Evolutionary conservation across 2,888 invertebrate species (phyloP), one percentile per base, ranked within the genome.

Genomic region (Atrina japonica): DNA sequence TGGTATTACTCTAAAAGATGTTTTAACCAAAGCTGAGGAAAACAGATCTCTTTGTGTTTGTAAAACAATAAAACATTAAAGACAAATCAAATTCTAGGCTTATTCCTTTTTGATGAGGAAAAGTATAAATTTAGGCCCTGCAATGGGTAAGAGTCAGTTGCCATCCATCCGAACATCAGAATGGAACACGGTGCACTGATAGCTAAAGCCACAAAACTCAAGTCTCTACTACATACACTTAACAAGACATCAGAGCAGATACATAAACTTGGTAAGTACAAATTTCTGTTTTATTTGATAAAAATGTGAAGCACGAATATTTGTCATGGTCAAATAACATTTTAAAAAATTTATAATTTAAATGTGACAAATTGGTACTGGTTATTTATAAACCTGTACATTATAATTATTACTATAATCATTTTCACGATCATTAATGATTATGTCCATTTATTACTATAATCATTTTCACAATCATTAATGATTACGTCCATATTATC

Each of bases 11-110:
- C 35, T 35, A 35, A 35, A 35, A 7, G 11, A 35, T 35, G 35
- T 35, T 35, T 35, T 35, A 7, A 35, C 35, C 35, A 35, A 35
- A 35, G 35, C 35, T 35, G 35, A 35, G 35, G 35, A 59, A 45
- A 60, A 60, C 47, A 45, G 45, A 47, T 60, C 60, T n/a, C n/a
- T n/a, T n/a, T 35, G 11, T 35, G 35, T 35, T 35, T 35, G 11
- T 35, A 60, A n/a, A 60, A 49, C 23, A 23, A 21, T 35, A 9
- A 40, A 45, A 25, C 30, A 35, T 35, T 35, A 35, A 7, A 11
- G 35, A 11, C 11, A 35, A 11, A 5, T 35, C 35, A 5, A 35
- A 7, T 5, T 35, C 35, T 35, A 35, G 11, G 35, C 11, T 35
- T n/a, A n/a, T n/a, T n/a, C n/a, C n/a, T n/a, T n/a, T n/a, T n/a